Evolutionary conservation across 2,888 invertebrate genomes (phyloP).

Genomic region (Chalcosyrphus nemorum): DNA sequence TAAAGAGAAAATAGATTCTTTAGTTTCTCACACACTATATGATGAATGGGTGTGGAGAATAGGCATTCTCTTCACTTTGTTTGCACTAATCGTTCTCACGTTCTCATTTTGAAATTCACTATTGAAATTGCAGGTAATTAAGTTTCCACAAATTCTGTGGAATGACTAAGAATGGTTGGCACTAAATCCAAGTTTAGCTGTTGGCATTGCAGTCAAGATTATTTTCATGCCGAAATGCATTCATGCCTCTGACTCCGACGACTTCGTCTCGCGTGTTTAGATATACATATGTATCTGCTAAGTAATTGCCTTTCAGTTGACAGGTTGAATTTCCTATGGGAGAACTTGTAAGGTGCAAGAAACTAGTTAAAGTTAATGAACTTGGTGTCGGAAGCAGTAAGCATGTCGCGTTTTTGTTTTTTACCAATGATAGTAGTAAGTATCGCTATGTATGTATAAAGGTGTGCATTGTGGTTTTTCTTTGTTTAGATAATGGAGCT

Average conservation of each 20-base stretch:
- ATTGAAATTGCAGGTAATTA: neutral
- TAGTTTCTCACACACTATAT: conserved; percentile 18
- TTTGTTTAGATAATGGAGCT: neutral
- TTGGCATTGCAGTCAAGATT: neutral
- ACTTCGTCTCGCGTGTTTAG: neutral
- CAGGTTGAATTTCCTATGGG: neutral
- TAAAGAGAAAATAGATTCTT: conserved; percentile 23
- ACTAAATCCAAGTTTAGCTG: neutral
- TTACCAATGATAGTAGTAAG: conserved; percentile 2
- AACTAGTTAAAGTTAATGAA: conserved; percentile 23
- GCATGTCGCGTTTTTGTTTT: conserved; percentile 14
- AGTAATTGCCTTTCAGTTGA: conserved; percentile 19
- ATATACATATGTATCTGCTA: neutral
- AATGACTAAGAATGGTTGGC: neutral
- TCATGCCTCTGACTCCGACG: neutral
- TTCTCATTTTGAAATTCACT: conserved; percentile 8
- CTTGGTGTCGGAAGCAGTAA: neutral
- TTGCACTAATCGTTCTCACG: conserved; percentile 30
- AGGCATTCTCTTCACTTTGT: conserved; percentile 15
- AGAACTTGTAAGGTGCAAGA: neutral
- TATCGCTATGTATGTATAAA: neutral
- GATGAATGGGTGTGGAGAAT: neutral
- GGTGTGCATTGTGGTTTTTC: neutral
- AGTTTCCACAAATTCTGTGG: neutral
- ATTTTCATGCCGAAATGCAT: conserved; percentile 1